These are phyloP conservation scores for Dryomyza anilis DNA, from an alignment of 2,888 invertebrate genomes.

Conservation along the genomic window DNA sequence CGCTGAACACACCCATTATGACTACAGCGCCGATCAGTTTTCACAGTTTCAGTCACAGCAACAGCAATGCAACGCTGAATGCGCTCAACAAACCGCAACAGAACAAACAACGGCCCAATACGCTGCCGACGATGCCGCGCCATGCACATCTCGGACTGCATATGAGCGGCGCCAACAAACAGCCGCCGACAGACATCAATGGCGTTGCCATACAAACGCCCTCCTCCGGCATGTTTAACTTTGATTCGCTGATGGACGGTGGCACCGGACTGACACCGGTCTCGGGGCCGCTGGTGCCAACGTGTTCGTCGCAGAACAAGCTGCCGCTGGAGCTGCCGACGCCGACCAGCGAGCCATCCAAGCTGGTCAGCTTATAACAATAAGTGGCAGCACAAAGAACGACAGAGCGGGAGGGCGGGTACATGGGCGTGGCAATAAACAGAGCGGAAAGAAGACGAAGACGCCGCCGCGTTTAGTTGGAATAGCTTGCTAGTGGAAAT, in stretches of 20 bases:
- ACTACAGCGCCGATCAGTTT: conserved; percentile 46
- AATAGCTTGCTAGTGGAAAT: conserved; percentile 17
- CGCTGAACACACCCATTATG: conserved; percentile 60
- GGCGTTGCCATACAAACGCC: conserved; percentile 88
- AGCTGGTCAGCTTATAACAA: conserved; percentile 83
- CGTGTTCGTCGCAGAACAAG: conserved; percentile 76
- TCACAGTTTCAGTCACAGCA: conserved; percentile 30
- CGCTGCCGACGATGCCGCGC: conserved; percentile 69
- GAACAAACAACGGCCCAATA: conserved; percentile 72
- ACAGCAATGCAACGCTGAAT: conserved; percentile 37
- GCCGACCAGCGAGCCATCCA: conserved; percentile 74
- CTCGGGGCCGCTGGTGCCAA: conserved; percentile 70
- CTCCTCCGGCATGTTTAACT: conserved; percentile 86
- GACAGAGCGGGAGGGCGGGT: neutral
- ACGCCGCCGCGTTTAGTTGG: neutral
- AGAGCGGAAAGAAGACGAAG: neutral
- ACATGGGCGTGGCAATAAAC: neutral
- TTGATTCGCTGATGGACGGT: conserved; percentile 91
- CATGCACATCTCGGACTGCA: conserved; percentile 56
- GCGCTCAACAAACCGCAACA: conserved; percentile 40
- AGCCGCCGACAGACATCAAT: conserved; percentile 69
- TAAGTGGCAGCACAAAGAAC: conserved; percentile 36
- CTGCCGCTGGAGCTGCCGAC: conserved; percentile 73
- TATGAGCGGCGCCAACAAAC: conserved; percentile 41
- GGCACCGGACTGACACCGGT: conserved; percentile 92